Conservation (phyloP, 2,888 invertebrate species). For the Cheilosia urbana region DNA sequence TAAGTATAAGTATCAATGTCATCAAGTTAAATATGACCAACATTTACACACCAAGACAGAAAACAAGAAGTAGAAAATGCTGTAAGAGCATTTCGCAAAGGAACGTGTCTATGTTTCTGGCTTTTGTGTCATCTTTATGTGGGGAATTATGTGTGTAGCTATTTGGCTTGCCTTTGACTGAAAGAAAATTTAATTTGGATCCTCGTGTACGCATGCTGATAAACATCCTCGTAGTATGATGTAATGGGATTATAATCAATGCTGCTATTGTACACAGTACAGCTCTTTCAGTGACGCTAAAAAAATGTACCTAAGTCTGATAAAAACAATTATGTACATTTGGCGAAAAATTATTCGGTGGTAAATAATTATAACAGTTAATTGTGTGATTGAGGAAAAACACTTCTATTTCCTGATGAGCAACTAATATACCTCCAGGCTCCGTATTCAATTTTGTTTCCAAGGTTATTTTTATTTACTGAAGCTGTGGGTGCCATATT, state of each 20-base stretch:
- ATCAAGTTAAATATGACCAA: slow-evolving; percentile 41
- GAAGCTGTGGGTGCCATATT: no score
- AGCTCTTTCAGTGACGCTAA: slow-evolving; percentile 25
- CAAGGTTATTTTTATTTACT: no score
- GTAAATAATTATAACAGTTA: no score
- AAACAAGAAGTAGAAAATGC: not conserved
- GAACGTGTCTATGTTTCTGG: slow-evolving; percentile 33
- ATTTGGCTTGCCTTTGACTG: not conserved
- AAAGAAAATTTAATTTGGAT: not conserved
- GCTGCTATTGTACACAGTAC: slow-evolving; percentile 40
- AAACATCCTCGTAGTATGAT: slow-evolving; percentile 6
- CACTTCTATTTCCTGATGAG: no score
- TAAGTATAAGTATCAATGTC: slow-evolving; percentile 36
- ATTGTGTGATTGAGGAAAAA: no score
- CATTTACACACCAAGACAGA: not conserved
- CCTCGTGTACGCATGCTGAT: not conserved
- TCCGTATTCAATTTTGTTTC: no score
- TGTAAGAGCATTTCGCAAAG: slow-evolving; percentile 17
- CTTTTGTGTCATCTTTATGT: not conserved
- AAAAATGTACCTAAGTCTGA: not conserved
- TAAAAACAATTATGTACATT: no score
- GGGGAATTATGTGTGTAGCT: not conserved
- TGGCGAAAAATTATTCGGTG: no score
- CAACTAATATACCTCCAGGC: no score
- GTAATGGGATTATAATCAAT: slow-evolving; percentile 49